These are phyloP conservation scores for Decapterus maruadsi DNA, from an alignment of 2,797 vertebrate genomes.

Conservation along the genomic window DNA sequence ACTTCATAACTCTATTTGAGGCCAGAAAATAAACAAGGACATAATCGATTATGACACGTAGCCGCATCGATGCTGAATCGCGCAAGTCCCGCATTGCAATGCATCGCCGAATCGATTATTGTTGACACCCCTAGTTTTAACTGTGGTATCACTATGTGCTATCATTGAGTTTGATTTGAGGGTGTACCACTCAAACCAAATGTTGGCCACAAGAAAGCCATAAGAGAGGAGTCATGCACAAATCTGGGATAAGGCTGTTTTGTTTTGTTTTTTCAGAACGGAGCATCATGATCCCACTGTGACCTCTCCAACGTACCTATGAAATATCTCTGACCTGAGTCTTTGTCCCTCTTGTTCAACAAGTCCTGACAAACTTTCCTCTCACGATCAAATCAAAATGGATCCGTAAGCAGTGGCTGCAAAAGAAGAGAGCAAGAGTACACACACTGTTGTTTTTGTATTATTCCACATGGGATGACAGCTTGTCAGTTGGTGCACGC, in stretches of 20 bases:
- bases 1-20: no score
- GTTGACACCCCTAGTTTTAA: no score
- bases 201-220: no score
- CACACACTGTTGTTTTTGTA: slow-evolving; percentile 11
- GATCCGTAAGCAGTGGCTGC: background rate
- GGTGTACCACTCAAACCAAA: no score
- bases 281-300: background rate
- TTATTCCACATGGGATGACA: slow-evolving; percentile 13
- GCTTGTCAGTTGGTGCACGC: slow-evolving; percentile 35
- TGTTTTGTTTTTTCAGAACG: no score
- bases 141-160: no score
- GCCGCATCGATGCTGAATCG: no score
- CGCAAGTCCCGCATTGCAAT: no score
- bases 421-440: background rate
- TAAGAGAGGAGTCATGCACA: background rate
- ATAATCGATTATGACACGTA: no score
- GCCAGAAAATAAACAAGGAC: no score
- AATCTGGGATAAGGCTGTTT: slow-evolving; percentile 17
- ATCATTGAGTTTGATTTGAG: no score
- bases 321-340: background rate
- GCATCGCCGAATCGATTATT: no score
- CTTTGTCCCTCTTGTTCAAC: background rate
- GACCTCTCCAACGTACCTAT: background rate
- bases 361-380: background rate
- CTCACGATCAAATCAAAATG: slow-evolving; percentile 4